Evolutionary conservation across 2,797 vertebrate species (phyloP).

Genomic region (Rhodeus uyekii): DNA sequence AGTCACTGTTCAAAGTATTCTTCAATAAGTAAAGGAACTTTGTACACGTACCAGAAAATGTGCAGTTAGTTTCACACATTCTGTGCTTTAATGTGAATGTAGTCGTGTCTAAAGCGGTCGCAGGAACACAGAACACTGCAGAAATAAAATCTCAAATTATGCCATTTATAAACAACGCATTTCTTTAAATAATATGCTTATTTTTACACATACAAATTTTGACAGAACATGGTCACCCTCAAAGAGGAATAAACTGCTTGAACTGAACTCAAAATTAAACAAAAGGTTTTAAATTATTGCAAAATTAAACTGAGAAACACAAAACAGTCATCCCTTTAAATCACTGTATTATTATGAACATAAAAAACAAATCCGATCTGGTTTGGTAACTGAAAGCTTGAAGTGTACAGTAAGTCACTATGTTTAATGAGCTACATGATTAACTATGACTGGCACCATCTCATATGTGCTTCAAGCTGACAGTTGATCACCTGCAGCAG

Average conservation of each 20-base stretch:
- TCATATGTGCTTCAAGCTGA: not conserved
- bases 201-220: not conserved
- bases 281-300: not conserved
- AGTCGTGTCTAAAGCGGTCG: not conserved
- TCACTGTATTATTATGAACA: not conserved
- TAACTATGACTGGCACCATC: constrained; percentile 5
- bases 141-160: not conserved
- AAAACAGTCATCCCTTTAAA: not conserved
- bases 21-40: constrained; percentile 31
- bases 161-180: not conserved
- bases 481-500: constrained; percentile 50
- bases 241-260: not conserved
- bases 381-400: not conserved
- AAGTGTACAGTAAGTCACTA: not conserved
- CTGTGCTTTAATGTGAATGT: not conserved
- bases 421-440: constrained; percentile 14
- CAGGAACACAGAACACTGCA: not conserved
- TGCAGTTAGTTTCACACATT: not conserved
- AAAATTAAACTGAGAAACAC: too few relatives aligned
- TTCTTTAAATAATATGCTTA: not conserved
- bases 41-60: not conserved
- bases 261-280: not conserved
- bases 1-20: constrained; percentile 5
- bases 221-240: not conserved
- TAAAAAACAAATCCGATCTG: too few relatives aligned